Conservation (phyloP, 2,888 invertebrate genomes). For the Litoditis marina region DNA sequence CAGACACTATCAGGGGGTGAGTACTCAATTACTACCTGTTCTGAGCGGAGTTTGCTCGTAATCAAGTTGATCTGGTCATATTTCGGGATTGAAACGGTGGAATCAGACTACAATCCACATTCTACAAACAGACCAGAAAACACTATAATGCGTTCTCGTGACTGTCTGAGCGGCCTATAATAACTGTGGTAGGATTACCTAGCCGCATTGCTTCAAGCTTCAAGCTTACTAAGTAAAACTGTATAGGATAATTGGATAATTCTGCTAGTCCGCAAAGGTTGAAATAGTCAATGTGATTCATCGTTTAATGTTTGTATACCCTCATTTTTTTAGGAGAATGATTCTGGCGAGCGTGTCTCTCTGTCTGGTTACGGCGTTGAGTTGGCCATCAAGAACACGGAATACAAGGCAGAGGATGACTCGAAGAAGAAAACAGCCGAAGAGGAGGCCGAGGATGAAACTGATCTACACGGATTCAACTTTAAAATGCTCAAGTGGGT, state of each 20-base stretch:
- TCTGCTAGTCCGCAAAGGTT: no score
- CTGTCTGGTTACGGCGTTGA: conserved; percentile 97
- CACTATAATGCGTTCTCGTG: no score
- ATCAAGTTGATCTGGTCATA: no score
- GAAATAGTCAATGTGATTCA: no score
- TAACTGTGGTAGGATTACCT: neutral
- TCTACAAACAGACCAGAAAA: no score
- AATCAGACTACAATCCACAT: no score
- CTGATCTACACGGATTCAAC: conserved; percentile 82
- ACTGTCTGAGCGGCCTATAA: no score
- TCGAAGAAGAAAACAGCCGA: conserved; percentile 67
- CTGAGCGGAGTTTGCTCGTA: no score
- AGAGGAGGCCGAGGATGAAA: conserved; percentile 65
- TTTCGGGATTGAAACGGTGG: no score
- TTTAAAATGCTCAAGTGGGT: conserved; percentile 77
- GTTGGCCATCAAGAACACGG: conserved; percentile 94
- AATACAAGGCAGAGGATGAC: conserved; percentile 95
- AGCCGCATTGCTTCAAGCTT: neutral
- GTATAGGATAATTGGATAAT: neutral
- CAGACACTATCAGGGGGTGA: conserved; percentile 80
- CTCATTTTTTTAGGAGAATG: neutral
- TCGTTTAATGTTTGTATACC: neutral
- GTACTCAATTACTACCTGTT: no score
- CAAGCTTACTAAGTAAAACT: no score
- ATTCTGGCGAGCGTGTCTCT: conserved; percentile 66